Evolutionary conservation across 2,113 vertebrate species (phyloP).

Genomic region (Prionailurus bengalensis): DNA sequence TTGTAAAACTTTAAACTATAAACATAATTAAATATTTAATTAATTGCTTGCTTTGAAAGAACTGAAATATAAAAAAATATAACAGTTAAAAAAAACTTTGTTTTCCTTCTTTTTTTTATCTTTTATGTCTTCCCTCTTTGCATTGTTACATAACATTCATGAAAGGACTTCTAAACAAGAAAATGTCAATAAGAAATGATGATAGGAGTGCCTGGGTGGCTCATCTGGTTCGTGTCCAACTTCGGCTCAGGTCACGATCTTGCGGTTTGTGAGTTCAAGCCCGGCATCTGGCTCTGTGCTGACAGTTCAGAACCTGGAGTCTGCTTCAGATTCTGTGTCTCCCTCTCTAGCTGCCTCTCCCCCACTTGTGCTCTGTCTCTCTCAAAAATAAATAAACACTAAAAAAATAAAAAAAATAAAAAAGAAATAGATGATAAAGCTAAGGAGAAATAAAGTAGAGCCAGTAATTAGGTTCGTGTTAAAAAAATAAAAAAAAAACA

Average conservation of each 20-base stretch:
- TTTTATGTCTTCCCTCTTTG: not conserved
- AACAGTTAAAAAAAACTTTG: not conserved
- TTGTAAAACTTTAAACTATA: not conserved
- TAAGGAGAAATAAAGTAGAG: not conserved
- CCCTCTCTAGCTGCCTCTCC: too few relatives aligned
- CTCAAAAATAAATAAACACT: too few relatives aligned
- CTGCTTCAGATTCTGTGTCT: too few relatives aligned
- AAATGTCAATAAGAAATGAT: not conserved
- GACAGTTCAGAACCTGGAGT: too few relatives aligned
- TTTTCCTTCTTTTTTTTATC: not conserved
- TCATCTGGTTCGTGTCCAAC: too few relatives aligned
- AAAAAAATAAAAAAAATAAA: too few relatives aligned
- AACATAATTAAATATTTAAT: constrained; percentile 3
- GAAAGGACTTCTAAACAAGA: not conserved
- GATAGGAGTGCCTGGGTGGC: too few relatives aligned
- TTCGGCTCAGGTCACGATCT: too few relatives aligned
- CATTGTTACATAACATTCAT: not conserved
- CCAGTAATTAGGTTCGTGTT: not conserved
- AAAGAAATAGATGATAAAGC: not conserved
- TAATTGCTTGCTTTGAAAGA: not conserved
- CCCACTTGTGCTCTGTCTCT: too few relatives aligned
- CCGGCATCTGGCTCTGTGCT: too few relatives aligned
- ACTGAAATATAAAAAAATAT: not conserved
- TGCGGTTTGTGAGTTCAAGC: too few relatives aligned
- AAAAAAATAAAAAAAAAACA: not conserved